phyloP scores from a whole-genome alignment of 2,888 invertebrate genomes.

The Cephus sareptanus region DNA sequence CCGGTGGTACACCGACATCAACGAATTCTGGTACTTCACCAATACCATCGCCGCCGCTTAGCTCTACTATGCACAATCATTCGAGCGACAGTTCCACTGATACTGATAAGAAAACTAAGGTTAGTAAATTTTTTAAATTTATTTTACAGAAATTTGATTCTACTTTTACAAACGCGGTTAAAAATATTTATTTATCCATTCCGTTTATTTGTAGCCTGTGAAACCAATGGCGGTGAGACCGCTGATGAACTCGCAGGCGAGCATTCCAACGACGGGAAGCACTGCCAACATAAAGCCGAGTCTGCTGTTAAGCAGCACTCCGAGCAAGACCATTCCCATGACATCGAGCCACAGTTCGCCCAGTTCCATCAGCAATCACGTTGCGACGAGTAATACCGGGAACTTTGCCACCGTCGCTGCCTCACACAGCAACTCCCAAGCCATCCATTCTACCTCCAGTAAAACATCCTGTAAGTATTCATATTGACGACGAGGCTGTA shows the following conservation, averaged over 20 bases:
- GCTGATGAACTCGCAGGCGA: constrained; percentile 67
- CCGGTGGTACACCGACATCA: constrained; percentile 85
- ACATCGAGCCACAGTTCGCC: constrained; percentile 69
- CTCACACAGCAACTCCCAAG: constrained; percentile 63
- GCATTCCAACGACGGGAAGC: constrained; percentile 71
- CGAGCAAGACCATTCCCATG: constrained; percentile 69
- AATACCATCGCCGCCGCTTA: constrained; percentile 75
- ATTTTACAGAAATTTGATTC: background rate
- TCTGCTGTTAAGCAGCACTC: constrained; percentile 67
- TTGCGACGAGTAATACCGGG: constrained; percentile 64
- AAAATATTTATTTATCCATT: background rate
- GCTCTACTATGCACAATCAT: constrained; percentile 76
- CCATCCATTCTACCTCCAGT: constrained; percentile 63
- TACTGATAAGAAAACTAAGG: constrained; percentile 76
- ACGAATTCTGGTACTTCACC: constrained; percentile 87
- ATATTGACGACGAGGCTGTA: background rate
- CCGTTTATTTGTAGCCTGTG: constrained; percentile 75
- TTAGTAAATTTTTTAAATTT: constrained; percentile 44
- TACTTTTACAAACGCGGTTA: background rate
- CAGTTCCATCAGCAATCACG: constrained; percentile 63
- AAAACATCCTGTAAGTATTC: constrained; percentile 63
- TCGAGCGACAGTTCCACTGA: constrained; percentile 82
- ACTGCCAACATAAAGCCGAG: constrained; percentile 68
- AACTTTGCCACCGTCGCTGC: constrained; percentile 78
- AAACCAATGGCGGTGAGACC: constrained; percentile 83